Percentiles rank a stretch among this genome's conserved stretches.
phyloP scores from a whole-genome alignment of 2,888 invertebrate genomes.

The Arrhopalites spinosus region DNA sequence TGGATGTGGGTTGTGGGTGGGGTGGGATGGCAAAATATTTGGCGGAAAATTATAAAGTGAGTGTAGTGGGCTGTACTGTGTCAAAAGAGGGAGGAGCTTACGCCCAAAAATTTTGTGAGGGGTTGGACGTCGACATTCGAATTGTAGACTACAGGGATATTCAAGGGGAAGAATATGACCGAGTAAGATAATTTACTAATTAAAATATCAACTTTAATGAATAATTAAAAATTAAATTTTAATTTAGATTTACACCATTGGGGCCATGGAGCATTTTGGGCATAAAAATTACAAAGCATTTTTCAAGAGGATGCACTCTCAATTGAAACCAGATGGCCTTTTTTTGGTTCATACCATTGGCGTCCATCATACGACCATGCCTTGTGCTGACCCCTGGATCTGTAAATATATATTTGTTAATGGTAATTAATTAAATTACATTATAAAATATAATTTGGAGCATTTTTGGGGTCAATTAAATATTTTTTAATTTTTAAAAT shows the following conservation, averaged over 20 bases:
- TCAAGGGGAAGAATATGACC: conserved; percentile 45
- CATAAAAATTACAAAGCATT: conserved; percentile 41
- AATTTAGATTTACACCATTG: too few relatives aligned
- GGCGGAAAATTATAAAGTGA: conserved; percentile 48
- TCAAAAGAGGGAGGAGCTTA: conserved; percentile 45
- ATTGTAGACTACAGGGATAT: conserved; percentile 11
- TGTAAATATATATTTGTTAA: conserved; percentile 53
- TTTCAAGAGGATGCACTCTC: conserved; percentile 40
- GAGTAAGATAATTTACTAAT: too few relatives aligned
- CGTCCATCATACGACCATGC: conserved; percentile 19
- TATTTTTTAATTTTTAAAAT: too few relatives aligned
- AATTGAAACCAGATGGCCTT: conserved; percentile 44
- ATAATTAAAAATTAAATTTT: too few relatives aligned
- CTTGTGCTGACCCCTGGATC: conserved; percentile 43
- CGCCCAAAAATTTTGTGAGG: conserved; percentile 14
- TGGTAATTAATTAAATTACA: conserved; percentile 8
- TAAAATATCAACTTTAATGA: too few relatives aligned
- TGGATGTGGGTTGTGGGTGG: conserved; percentile 51
- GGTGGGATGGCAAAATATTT: conserved; percentile 51
- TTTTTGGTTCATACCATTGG: conserved; percentile 49
- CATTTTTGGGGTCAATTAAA: too few relatives aligned
- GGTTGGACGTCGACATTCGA: conserved; percentile 8
- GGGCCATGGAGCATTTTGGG: conserved; percentile 50
- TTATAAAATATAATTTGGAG: too few relatives aligned
- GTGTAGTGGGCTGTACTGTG: conserved; percentile 50